A percentile compares a stretch with the other conserved stretches of the same genome.
These are phyloP conservation scores for Nycticryphes semicollaris DNA, from an alignment of 2,113 vertebrate genomes.

Conservation along the genomic window DNA sequence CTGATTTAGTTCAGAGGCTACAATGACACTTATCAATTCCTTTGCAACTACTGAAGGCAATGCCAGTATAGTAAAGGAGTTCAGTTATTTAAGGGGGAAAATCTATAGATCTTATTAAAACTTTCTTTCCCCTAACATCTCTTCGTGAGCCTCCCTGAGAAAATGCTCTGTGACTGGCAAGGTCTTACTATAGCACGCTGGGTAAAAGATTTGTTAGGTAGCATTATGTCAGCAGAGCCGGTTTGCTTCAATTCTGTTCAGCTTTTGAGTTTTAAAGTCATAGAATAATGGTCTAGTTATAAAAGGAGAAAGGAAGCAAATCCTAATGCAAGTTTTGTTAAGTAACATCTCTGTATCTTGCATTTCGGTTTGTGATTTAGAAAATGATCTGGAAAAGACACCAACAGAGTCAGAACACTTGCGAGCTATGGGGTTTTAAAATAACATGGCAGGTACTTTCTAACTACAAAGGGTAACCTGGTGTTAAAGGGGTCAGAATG, in stretches of 20 bases:
- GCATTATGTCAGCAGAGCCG: not conserved
- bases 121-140: not conserved
- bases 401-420: not conserved
- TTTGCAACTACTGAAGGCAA: not conserved
- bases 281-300: too few species aligned
- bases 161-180: not conserved
- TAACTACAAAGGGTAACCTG: not conserved
- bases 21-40: not conserved
- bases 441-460: not conserved
- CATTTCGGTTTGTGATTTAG: not conserved
- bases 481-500: not conserved
- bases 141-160: not conserved
- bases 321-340: not conserved
- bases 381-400: not conserved
- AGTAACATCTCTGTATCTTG: not conserved
- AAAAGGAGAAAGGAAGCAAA: not conserved
- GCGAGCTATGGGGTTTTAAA: not conserved
- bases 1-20: not conserved
- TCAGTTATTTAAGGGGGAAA: not conserved
- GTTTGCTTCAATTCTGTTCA: not conserved
- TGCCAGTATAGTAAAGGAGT: not conserved
- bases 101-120: not conserved
- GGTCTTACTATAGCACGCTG: not conserved
- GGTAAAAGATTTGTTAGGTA: not conserved
- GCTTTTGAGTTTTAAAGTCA: not conserved